phyloP scores from a whole-genome alignment of 1,140 invertebrate genomes.

The Drosophila ercepeae region DNA sequence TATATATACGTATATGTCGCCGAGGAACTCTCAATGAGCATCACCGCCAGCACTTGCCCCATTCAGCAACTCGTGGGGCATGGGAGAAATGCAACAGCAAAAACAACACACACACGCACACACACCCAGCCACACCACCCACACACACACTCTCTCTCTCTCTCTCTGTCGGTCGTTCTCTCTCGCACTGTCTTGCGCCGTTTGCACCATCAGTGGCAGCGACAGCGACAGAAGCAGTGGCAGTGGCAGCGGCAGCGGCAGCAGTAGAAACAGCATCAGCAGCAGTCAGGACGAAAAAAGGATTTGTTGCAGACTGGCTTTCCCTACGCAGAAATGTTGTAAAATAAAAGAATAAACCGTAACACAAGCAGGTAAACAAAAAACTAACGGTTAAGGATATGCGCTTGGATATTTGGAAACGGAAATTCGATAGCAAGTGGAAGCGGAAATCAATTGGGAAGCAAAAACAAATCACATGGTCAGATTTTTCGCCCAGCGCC shows the following conservation, averaged over 20 bases:
- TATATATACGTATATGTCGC: no score
- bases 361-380: slow-evolving; percentile 20
- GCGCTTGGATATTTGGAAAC: not conserved
- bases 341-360: slow-evolving; percentile 10
- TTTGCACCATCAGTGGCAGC: slow-evolving; percentile 14
- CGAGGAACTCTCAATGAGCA: slow-evolving; percentile 3
- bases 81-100: slow-evolving; percentile 39
- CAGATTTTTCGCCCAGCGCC: slow-evolving; percentile 26
- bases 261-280: slow-evolving; percentile 14
- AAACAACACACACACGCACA: slow-evolving; percentile 24
- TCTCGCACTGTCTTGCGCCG: slow-evolving; percentile 34
- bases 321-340: slow-evolving; percentile 39
- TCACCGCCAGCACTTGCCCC: slow-evolving; percentile 2
- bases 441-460: slow-evolving; percentile 11
- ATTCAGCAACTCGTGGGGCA: slow-evolving; percentile 48
- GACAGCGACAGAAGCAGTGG: slow-evolving; percentile 12
- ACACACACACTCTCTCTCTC: slow-evolving; percentile 26
- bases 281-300: slow-evolving; percentile 44
- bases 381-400: not conserved
- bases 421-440: not conserved
- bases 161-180: slow-evolving; percentile 18
- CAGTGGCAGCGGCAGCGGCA: slow-evolving; percentile 16
- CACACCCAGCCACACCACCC: slow-evolving; percentile 58
- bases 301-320: slow-evolving; percentile 46
- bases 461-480: slow-evolving; percentile 9